Evolutionary conservation across 2,113 vertebrate genomes (phyloP).

Genomic region (Centropus bengalensis): DNA sequence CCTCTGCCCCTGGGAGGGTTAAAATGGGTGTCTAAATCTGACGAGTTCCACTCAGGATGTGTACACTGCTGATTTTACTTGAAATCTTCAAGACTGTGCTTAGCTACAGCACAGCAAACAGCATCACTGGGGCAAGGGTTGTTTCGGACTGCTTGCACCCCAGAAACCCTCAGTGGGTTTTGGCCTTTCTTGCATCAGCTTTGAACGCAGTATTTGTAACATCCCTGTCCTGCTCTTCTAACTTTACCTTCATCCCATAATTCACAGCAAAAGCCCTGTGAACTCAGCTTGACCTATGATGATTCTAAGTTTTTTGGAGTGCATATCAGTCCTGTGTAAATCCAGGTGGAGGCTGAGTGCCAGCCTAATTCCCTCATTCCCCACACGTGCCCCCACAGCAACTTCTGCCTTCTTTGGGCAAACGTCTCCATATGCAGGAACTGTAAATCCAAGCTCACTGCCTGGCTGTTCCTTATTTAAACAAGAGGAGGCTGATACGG

Average conservation of each 20-base stretch:
- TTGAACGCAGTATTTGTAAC: accelerated
- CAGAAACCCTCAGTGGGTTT: not conserved
- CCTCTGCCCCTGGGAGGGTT: not conserved
- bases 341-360: not conserved
- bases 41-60: not conserved
- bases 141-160: not conserved
- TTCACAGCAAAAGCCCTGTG: not conserved
- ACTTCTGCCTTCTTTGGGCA: slow-evolving; percentile 24
- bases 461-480: not conserved
- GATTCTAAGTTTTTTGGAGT: not conserved
- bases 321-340: not conserved
- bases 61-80: not conserved
- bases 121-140: not conserved
- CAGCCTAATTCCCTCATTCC: not conserved
- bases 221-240: not conserved
- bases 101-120: not conserved
- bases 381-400: not conserved
- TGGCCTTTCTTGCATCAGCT: not conserved
- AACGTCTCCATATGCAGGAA: not conserved
- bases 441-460: accelerated
- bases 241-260: accelerated
- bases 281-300: not conserved
- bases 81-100: not conserved
- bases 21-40: accelerated
- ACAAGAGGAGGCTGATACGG: not conserved